Conservation (phyloP, 2,888 invertebrate genomes). For the Drosophila longiperda region DNA sequence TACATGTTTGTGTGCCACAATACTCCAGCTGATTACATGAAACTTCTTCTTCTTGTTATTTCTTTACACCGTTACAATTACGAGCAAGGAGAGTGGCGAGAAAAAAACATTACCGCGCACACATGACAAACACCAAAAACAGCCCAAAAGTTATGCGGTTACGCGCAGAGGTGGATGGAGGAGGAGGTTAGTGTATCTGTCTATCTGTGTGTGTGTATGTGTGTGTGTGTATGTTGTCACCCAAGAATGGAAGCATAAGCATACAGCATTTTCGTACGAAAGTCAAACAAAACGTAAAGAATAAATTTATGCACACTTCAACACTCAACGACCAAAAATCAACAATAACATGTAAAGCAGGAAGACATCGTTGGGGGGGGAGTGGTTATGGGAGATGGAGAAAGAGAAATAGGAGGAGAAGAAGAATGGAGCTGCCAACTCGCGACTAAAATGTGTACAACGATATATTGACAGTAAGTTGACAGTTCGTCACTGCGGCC, state of each 20-base stretch:
- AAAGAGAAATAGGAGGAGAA: background rate
- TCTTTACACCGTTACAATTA: background rate
- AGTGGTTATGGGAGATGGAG: background rate
- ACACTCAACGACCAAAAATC: slow-evolving; percentile 61
- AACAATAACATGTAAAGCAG: slow-evolving; percentile 48
- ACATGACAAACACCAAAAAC: slow-evolving; percentile 30
- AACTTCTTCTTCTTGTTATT: slow-evolving; percentile 8
- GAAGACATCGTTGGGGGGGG: background rate
- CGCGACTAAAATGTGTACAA: slow-evolving; percentile 36
- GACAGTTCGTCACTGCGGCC: slow-evolving; percentile 72
- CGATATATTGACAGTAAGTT: slow-evolving; percentile 75
- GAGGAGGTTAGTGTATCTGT: background rate
- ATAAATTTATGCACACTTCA: slow-evolving; percentile 76
- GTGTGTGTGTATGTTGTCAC: slow-evolving; percentile 5
- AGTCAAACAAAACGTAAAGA: slow-evolving; percentile 71
- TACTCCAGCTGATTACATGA: slow-evolving; percentile 55
- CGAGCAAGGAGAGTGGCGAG: slow-evolving; percentile 32
- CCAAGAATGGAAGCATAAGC: slow-evolving; percentile 40
- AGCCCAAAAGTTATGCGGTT: slow-evolving; percentile 22
- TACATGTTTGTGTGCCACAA: slow-evolving; percentile 39
- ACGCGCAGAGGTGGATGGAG: slow-evolving; percentile 2
- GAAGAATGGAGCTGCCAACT: slow-evolving; percentile 21
- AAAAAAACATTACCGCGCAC: slow-evolving; percentile 49
- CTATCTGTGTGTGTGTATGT: background rate
- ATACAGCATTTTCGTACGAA: slow-evolving; percentile 50